Conservation (phyloP, 2,797 vertebrate species). For the Melanotaenia parkinsoni region DNA sequence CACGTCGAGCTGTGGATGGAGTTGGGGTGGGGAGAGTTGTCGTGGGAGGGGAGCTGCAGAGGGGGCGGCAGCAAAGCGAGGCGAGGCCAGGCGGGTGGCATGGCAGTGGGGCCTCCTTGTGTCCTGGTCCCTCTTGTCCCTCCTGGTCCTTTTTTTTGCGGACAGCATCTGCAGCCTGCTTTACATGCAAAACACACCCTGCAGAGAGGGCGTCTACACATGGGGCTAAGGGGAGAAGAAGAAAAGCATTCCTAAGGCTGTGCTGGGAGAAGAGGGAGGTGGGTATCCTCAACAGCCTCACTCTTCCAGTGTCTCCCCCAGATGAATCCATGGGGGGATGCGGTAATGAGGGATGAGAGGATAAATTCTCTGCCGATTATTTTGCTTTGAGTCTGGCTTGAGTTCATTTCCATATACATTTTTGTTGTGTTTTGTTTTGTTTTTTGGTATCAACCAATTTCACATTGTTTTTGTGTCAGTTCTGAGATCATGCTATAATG, state of each 20-base stretch:
- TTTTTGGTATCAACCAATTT: constrained; percentile 12
- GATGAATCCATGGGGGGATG: constrained; percentile 71
- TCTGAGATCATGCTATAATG: neutral
- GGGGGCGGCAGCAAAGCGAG: constrained; percentile 70
- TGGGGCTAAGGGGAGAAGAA: constrained; percentile 78
- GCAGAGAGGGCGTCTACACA: constrained; percentile 81
- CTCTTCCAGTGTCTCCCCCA: constrained; percentile 71
- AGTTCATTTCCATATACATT: constrained; percentile 65
- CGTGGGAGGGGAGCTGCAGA: constrained; percentile 56
- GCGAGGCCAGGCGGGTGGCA: constrained; percentile 78
- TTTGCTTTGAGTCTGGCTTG: constrained; percentile 54
- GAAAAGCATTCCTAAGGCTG: constrained; percentile 83
- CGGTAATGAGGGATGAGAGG: constrained; percentile 75
- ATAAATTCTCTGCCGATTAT: constrained; percentile 69
- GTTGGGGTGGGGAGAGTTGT: constrained; percentile 54
- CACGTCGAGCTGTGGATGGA: constrained; percentile 58
- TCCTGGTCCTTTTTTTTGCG: constrained; percentile 74
- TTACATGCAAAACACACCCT: constrained; percentile 84
- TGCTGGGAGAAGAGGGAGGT: constrained; percentile 77
- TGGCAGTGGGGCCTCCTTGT: constrained; percentile 80
- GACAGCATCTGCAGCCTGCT: constrained; percentile 84
- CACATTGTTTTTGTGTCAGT: neutral
- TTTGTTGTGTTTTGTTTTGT: constrained; percentile 7
- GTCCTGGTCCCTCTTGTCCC: constrained; percentile 75
- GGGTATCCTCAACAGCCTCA: constrained; percentile 77